Percentiles rank a stretch among this genome's conserved stretches.
phyloP scores from a whole-genome alignment of 2,888 invertebrate genomes.

The Archaeoteleia sp. region DNA sequence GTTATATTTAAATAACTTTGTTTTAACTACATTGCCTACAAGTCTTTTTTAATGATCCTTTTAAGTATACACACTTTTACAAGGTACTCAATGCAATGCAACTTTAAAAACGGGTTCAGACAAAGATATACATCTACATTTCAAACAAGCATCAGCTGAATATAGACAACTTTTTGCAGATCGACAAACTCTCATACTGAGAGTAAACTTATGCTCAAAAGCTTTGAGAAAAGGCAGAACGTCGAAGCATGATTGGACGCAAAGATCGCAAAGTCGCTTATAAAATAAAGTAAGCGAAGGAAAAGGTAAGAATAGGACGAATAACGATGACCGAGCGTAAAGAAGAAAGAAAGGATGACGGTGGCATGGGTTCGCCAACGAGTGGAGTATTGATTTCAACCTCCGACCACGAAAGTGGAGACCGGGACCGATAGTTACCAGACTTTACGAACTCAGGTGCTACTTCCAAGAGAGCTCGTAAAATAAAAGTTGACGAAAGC shows the following conservation, averaged over 20 bases:
- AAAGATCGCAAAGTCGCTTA: constrained; percentile 21
- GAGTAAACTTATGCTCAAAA: constrained; percentile 13
- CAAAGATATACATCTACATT: too few relatives aligned
- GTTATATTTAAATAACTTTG: too few relatives aligned
- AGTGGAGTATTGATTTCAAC: constrained; percentile 59
- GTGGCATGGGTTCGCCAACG: constrained; percentile 50
- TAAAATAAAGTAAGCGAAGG: constrained; percentile 20
- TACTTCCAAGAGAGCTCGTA: constrained; percentile 36
- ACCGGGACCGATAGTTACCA: constrained; percentile 60
- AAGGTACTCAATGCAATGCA: too few relatives aligned
- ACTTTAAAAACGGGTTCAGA: too few relatives aligned
- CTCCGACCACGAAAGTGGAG: constrained; percentile 63
- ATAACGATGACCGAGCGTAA: constrained; percentile 38
- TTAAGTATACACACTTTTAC: too few relatives aligned
- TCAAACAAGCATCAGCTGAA: constrained; percentile 16
- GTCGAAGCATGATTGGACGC: constrained; percentile 16
- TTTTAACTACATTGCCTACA: too few relatives aligned
- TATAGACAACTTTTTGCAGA: constrained; percentile 16
- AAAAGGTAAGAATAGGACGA: constrained; percentile 30
- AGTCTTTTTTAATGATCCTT: too few relatives aligned
- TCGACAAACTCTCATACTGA: constrained; percentile 10
- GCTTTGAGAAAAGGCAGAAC: constrained; percentile 19
- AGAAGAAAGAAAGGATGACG: constrained; percentile 45
- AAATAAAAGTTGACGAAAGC: constrained; percentile 52
- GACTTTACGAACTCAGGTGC: constrained; percentile 62